Evolutionary conservation across 1,140 invertebrate genomes (phyloP).

Genomic region (Adoxophyes honmai): DNA sequence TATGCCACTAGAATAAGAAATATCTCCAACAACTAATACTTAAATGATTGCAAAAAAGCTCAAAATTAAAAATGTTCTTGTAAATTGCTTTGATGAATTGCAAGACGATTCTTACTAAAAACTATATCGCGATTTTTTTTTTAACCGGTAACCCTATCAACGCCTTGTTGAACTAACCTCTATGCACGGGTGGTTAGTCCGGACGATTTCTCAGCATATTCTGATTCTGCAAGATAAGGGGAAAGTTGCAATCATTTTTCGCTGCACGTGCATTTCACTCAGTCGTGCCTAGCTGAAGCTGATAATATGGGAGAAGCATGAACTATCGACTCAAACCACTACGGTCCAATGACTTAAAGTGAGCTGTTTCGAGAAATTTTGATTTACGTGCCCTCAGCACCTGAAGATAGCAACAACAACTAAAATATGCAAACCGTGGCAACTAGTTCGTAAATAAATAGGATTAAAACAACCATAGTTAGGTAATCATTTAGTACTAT

Average conservation of each 20-base stretch:
- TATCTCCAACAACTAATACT: too few species aligned
- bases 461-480: too few species aligned
- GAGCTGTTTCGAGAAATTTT: background rate
- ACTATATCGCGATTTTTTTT: too few species aligned
- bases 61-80: too few species aligned
- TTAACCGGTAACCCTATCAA: background rate
- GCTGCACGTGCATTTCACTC: constrained; percentile 18
- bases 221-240: constrained; percentile 5
- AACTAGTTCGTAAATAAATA: too few species aligned
- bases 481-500: too few species aligned
- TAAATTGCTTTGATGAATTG: too few species aligned
- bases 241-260: constrained; percentile 21
- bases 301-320: constrained; percentile 15
- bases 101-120: too few species aligned
- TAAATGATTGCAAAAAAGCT: too few species aligned
- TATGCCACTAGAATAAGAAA: too few species aligned
- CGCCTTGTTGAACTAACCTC: background rate
- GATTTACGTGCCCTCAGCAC: background rate
- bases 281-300: constrained; percentile 13
- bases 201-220: constrained; percentile 2
- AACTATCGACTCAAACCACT: background rate
- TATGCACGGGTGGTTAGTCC: background rate
- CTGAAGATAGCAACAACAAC: too few species aligned
- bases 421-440: too few species aligned
- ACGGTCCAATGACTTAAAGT: constrained; percentile 10